Base-by-base conservation (phyloP, 1,140 invertebrate species). In the Zaprionus gabonicus region DNA sequence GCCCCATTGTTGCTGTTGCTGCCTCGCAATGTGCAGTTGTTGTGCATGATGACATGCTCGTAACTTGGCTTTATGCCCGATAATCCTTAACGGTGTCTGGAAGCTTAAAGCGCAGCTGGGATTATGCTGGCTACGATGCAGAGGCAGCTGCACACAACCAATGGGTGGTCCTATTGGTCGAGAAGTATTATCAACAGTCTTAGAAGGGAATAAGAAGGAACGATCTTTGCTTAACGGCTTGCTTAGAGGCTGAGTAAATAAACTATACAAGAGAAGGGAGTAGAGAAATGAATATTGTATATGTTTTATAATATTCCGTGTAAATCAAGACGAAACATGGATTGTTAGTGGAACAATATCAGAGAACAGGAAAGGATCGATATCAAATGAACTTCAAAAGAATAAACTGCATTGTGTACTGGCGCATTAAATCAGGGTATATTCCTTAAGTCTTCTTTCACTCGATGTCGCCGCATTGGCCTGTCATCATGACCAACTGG, bases 61-160 rank as follows among this genome's bases (percentile, higher is more conserved):
- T 49, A 80, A 83, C 81, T 82, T 77, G 56, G 74, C 74, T 81
- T 75, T 84, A 70, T 23, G 46, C 38, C 69, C 65, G 75, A 81
- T 81, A 69, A 85, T 85, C 82, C 82, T 70, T 65, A 75, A 67
- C 67, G 63, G 58, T 25, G 81, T 57, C 41, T 46, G 46, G 55
- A 68, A 81, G 82, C 82, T 70, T 55, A 64, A 73, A 77, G 72
- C 76, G 69, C 76, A 57, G 71, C 53, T 70, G 65, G 67, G 68
- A 83, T 80, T 72, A 64, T 73, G 27, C 51, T 44, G 5, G 27
- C 25, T 25, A 27, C 12, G 17, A 51, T 17, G 20, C 27, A 44
- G n/a, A 17, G 41, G 7, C 6, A n/a, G 41, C n/a, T 31, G 31
- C 13, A 31, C 10, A 23, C n/a, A 20, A 58, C 9, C 31, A 36